Evolutionary conservation across 2,888 invertebrate species (phyloP).

Genomic region (Apamea sordens): DNA sequence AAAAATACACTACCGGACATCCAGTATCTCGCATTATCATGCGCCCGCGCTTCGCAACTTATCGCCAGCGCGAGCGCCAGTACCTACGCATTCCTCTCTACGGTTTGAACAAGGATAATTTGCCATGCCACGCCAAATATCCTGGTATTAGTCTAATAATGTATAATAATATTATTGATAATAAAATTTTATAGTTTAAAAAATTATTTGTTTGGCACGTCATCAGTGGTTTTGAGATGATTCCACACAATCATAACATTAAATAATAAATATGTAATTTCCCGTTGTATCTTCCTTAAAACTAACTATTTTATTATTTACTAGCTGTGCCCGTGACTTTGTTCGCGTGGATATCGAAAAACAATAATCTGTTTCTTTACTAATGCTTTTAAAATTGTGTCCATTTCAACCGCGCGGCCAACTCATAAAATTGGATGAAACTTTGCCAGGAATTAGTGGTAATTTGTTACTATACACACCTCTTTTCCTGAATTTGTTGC

Average conservation of each 20-base stretch:
- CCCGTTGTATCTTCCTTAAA: neutral
- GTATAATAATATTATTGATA: too few species aligned
- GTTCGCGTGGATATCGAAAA: too few species aligned
- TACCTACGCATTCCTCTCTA: slow-evolving; percentile 36
- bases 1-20: slow-evolving; percentile 64
- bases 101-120: slow-evolving; percentile 53
- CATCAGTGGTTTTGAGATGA: neutral
- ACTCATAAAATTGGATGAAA: too few species aligned
- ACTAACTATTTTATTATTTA: neutral
- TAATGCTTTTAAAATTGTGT: too few species aligned
- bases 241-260: neutral
- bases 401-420: too few species aligned
- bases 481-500: too few species aligned
- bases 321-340: neutral
- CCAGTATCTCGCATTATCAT: slow-evolving; percentile 60
- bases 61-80: slow-evolving; percentile 45
- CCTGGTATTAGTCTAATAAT: slow-evolving; percentile 24
- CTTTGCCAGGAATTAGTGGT: too few species aligned
- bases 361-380: too few species aligned
- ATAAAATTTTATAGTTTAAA: neutral
- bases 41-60: slow-evolving; percentile 49
- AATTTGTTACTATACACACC: too few species aligned
- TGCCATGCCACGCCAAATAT: slow-evolving; percentile 16
- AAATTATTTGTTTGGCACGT: neutral
- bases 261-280: neutral